Evolutionary conservation across 2,797 vertebrate genomes (phyloP).

Genomic region (Artibeus jamaicensis): DNA sequence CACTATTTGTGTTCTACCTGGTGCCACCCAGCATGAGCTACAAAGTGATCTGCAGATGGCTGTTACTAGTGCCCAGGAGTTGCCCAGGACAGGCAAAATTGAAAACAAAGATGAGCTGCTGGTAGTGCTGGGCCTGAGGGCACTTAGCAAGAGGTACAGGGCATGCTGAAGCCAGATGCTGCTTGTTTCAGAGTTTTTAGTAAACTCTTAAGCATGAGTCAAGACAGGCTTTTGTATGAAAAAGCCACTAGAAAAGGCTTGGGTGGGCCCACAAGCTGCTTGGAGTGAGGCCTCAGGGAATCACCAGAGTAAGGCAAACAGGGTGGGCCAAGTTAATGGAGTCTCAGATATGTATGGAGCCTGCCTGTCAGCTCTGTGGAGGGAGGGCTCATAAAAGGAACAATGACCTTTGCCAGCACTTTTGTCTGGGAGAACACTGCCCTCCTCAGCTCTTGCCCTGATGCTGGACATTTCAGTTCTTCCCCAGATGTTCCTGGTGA

Average conservation of each 20-base stretch:
- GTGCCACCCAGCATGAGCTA: neutral
- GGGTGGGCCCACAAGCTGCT: neutral
- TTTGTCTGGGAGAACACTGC: neutral
- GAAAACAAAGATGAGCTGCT: neutral
- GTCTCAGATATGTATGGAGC: neutral
- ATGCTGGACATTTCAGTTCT: neutral
- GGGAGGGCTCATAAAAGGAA: neutral
- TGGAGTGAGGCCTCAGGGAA: neutral
- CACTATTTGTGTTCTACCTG: neutral
- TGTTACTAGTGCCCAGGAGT: neutral
- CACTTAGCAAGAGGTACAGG: neutral
- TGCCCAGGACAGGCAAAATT: neutral
- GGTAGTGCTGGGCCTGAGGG: neutral
- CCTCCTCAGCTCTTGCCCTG: neutral
- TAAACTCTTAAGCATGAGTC: neutral
- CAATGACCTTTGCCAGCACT: neutral
- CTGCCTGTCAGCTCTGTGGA: neutral
- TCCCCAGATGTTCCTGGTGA: neutral
- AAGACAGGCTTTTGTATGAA: neutral
- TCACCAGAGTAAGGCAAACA: neutral
- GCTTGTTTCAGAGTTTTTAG: neutral
- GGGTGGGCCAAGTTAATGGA: neutral
- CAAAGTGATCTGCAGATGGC: neutral
- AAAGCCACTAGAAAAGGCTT: neutral
- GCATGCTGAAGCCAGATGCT: neutral